Evolutionary conservation across 2,113 vertebrate species (phyloP).

Genomic region (Xenus cinereus): DNA sequence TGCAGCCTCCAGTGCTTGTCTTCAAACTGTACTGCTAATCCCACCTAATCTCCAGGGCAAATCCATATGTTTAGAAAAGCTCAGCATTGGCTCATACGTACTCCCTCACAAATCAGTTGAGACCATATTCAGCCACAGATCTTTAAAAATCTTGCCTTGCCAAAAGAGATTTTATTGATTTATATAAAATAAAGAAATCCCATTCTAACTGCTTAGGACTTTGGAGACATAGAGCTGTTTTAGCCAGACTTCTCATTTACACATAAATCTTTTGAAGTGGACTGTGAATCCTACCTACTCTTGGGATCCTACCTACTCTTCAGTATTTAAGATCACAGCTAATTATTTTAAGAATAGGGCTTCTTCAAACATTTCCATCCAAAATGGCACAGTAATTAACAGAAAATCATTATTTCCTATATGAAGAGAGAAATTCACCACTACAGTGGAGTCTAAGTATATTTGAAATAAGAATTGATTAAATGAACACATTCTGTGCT

Average conservation of each 20-base stretch:
- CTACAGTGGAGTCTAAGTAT: not conserved
- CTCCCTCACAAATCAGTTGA: not conserved
- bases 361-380: not conserved
- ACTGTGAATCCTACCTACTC: not conserved
- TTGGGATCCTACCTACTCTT: not conserved
- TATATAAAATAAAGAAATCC: not conserved
- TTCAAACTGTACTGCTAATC: not conserved
- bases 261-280: not conserved
- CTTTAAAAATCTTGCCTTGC: not conserved
- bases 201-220: not conserved
- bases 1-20: not conserved
- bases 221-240: not conserved
- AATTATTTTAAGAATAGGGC: not conserved
- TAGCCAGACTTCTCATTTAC: not conserved
- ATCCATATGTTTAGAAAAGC: not conserved
- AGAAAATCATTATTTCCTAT: not conserved
- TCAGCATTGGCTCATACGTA: not conserved
- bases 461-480: not conserved
- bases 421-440: accelerated
- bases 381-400: not conserved
- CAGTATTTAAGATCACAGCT: not conserved
- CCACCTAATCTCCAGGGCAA: not conserved
- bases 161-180: not conserved
- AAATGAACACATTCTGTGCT: not conserved
- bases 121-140: not conserved